Base-by-base conservation (phyloP, 2,888 invertebrate species). In the Pristionchus entomophagus region DNA sequence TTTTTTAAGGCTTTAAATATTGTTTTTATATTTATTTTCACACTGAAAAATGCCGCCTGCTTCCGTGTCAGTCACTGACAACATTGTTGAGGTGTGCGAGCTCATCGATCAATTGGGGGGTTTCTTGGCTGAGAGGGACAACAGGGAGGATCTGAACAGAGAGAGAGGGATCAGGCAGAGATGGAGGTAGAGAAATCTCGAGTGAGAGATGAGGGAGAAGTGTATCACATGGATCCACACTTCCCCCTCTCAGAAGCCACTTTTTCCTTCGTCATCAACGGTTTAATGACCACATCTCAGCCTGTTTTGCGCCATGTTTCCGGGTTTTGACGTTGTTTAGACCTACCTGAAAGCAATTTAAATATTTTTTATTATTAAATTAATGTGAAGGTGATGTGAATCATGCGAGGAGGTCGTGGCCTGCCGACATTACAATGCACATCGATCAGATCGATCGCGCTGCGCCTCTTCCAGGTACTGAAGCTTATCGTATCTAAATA, bases 151-250 rank as follows among this genome's bases (percentile, higher is more conserved):
- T 73, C 41, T 22, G 45, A n/a, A n/a, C n/a, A n/a, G n/a, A n/a
- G n/a, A n/a, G n/a, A n/a, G n/a, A 45, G 73, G 45, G 73, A 45
- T 35, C n/a, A 10, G 45, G 73, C 22, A 41, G 73, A 45, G 73
- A 73, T 41, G 12, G 73, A 73, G 73, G n/a, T 73, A 73, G 73
- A 73, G 45, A 73, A 73, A 45, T 73, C 73, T 73, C 73, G 73
- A 73, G 73, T 22, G 73, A 73, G 41, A 41, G 26, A 41, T 22
- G 73, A 73, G 73, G 45, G n/a, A 73, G 41, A 45, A 45, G 73
- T 73, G 73, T 73, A 73, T 73, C 73, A 73, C 73, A 73, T 73
- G 73, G 26, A 45, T 26, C n/a, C n/a, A n/a, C 73, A 73, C 73
- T 73, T 45, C 45, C 73, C 26, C 38, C 73, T n/a, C 22, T 38